Conservation (phyloP, 2,888 invertebrate species). For the Toxonevra muliebris region DNA sequence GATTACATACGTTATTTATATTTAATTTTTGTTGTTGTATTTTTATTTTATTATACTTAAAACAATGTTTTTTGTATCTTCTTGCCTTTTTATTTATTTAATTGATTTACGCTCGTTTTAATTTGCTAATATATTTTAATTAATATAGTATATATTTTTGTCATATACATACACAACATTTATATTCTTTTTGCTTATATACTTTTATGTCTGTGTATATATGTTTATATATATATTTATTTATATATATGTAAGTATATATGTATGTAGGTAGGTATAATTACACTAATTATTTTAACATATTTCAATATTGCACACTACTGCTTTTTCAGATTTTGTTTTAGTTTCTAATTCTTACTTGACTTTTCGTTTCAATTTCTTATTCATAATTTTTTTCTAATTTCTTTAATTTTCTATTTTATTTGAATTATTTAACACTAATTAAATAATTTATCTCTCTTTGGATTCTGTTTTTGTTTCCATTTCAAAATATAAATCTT, state of each 20-base stretch:
- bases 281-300: background rate
- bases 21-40: background rate
- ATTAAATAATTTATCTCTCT: background rate
- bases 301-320: background rate
- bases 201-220: background rate
- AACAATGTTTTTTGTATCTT: background rate
- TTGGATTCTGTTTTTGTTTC: background rate
- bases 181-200: constrained; percentile 29
- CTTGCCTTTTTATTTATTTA: constrained; percentile 1
- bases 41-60: background rate
- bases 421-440: constrained; percentile 17
- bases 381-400: constrained; percentile 5
- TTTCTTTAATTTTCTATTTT: constrained; percentile 4
- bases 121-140: constrained; percentile 24
- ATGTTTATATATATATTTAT: constrained; percentile 22
- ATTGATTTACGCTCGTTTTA: constrained; percentile 9
- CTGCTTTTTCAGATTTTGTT: constrained; percentile 2
- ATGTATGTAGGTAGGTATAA: constrained; percentile 21
- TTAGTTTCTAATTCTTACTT: background rate
- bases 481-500: constrained; percentile 17
- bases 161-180: constrained; percentile 29
- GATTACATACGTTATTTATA: background rate
- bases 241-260: constrained; percentile 12
- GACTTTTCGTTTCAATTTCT: background rate
- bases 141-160: constrained; percentile 9